Percentiles rank a stretch among this genome's conserved stretches.
These are phyloP conservation scores for Calephelis perditalis DNA, from an alignment of 2,888 invertebrate species.

Conservation along the genomic window DNA sequence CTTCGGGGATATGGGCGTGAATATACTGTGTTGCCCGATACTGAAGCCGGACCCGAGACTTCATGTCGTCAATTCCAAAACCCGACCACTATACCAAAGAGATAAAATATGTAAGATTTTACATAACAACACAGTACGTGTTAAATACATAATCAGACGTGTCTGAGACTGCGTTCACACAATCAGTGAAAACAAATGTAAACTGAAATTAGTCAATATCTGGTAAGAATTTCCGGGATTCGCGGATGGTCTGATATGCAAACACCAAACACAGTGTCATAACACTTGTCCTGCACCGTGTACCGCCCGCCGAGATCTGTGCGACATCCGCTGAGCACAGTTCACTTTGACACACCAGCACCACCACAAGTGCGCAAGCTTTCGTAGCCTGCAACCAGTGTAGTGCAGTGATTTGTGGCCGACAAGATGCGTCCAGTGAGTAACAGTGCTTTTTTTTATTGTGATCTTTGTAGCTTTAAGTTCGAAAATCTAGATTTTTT, in stretches of 20 bases:
- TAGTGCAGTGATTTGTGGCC: conserved; percentile 36
- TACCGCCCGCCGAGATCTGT: conserved; percentile 6
- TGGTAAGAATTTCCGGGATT: conserved; percentile 9
- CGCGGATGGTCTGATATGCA: conserved; percentile 5
- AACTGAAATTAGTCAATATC: conserved; percentile 5
- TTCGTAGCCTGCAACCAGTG: conserved; percentile 25
- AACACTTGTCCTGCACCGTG: conserved; percentile 12
- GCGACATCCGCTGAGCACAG: conserved; percentile 30
- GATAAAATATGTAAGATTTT: too few relatives aligned
- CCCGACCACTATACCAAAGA: too few relatives aligned
- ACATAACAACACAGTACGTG: too few relatives aligned
- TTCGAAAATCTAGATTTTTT: too few relatives aligned
- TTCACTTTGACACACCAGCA: conserved; percentile 38
- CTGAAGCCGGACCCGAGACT: too few relatives aligned
- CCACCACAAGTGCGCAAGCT: conserved; percentile 45
- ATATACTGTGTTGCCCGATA: too few relatives aligned
- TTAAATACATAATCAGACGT: too few relatives aligned
- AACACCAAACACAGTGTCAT: conserved; percentile 10
- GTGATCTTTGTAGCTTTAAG: neutral
- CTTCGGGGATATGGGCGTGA: too few relatives aligned
- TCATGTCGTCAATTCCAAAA: too few relatives aligned
- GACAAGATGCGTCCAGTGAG: conserved; percentile 65
- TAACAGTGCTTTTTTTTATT: conserved; percentile 45
- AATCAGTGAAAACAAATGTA: conserved; percentile 7
- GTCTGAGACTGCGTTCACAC: neutral